Conservation (phyloP, 2,797 vertebrate species). For the Lithobates pipiens region DNA sequence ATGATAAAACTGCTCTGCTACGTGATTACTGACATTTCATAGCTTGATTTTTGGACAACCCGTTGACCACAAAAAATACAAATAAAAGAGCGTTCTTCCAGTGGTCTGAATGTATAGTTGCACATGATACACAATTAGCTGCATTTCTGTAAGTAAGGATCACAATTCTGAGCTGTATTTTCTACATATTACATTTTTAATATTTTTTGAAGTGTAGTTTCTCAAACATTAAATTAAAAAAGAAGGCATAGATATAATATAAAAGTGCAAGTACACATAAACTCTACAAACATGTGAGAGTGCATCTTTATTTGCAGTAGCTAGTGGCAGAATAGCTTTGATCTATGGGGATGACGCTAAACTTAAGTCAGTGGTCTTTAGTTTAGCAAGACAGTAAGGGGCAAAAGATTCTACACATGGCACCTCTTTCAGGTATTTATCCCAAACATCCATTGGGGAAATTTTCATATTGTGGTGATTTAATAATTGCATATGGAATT, state of each 20-base stretch:
- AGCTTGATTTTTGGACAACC: too few relatives aligned
- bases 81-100: too few relatives aligned
- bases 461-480: background rate
- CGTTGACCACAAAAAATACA: too few relatives aligned
- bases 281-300: background rate
- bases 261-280: constrained; percentile 21
- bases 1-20: too few relatives aligned
- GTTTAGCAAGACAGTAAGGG: background rate
- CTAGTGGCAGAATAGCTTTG: constrained; percentile 2
- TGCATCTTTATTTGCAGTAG: background rate
- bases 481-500: background rate
- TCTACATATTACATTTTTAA: background rate
- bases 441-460: background rate
- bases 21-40: too few relatives aligned
- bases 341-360: constrained; percentile 7
- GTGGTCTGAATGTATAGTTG: background rate
- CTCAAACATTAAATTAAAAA: constrained; percentile 11
- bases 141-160: background rate
- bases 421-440: background rate
- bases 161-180: background rate
- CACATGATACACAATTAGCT: background rate
- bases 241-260: background rate
- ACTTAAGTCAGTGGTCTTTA: background rate
- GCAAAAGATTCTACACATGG: background rate
- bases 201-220: background rate